These are phyloP conservation scores for Lucinisca nassula DNA, from an alignment of 2,888 invertebrate species.

Conservation along the genomic window DNA sequence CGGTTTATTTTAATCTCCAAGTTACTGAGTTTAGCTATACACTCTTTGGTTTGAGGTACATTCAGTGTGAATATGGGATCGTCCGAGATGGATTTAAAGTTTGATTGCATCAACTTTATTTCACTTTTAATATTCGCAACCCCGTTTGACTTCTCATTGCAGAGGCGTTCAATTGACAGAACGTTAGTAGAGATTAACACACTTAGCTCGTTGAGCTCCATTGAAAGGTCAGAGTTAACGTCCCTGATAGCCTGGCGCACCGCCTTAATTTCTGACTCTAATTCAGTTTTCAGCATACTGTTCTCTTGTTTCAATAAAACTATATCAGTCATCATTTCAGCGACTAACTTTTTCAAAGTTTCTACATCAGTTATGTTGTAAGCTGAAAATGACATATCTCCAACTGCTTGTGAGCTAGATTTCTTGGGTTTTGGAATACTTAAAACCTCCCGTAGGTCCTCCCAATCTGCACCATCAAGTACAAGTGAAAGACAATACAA, in stretches of 20 bases:
- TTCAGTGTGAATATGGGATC: background rate
- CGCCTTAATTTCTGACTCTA: background rate
- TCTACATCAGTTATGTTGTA: background rate
- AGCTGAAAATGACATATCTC: background rate
- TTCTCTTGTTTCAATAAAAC: background rate
- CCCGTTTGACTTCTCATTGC: background rate
- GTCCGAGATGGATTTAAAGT: background rate
- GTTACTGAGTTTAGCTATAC: background rate
- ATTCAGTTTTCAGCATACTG: background rate
- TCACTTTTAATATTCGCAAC: background rate
- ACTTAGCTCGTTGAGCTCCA: background rate
- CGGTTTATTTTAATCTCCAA: background rate
- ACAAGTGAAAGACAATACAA: background rate
- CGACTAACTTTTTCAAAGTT: background rate
- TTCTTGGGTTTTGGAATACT: constrained; percentile 1
- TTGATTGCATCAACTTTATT: background rate
- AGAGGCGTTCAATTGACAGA: background rate
- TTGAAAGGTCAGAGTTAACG: background rate
- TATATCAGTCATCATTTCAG: background rate
- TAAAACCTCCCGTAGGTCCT: background rate
- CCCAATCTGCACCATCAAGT: constrained; percentile 1
- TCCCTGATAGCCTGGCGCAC: background rate
- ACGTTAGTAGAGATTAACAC: background rate
- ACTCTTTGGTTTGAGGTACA: background rate
- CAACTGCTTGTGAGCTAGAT: background rate